phyloP scores from a whole-genome alignment of 2,797 vertebrate genomes.

The Poeciliopsis paucimaculata region DNA sequence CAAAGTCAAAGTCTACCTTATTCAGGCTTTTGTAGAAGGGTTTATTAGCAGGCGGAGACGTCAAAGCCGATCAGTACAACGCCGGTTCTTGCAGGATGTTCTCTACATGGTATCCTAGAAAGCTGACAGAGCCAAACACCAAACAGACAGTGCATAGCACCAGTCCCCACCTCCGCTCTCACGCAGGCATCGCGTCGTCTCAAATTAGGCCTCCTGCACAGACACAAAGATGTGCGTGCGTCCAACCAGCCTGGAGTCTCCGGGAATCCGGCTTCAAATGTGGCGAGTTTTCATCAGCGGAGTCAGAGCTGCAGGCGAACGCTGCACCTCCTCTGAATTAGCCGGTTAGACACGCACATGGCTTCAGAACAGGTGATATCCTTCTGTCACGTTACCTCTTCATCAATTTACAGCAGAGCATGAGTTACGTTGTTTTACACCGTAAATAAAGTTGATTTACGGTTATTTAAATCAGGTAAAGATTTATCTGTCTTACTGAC shows the following conservation, averaged over 20 bases:
- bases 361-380: constrained; percentile 41
- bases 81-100: constrained; percentile 22
- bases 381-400: constrained; percentile 10
- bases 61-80: constrained; percentile 54
- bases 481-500: neutral
- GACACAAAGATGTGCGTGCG: constrained; percentile 21
- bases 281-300: constrained; percentile 24
- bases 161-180: constrained; percentile 16
- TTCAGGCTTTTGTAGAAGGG: constrained; percentile 5
- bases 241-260: constrained; percentile 36
- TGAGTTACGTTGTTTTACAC: neutral
- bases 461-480: neutral
- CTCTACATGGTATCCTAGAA: constrained; percentile 37
- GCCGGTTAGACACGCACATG: constrained; percentile 27
- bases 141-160: constrained; percentile 21
- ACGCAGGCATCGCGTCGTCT: constrained; percentile 38
- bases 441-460: neutral
- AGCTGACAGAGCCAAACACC: constrained; percentile 54
- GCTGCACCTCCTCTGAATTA: constrained; percentile 37
- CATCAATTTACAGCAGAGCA: neutral
- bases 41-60: constrained; percentile 45
- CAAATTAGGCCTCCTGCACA: constrained; percentile 40
- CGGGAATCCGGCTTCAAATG: constrained; percentile 28
- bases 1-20: constrained; percentile 18
- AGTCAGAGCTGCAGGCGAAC: constrained; percentile 37